A percentile compares a stretch with the other conserved stretches of the same genome.
Conservation (phyloP, 2,888 invertebrate genomes). For the Tachina grossa region DNA sequence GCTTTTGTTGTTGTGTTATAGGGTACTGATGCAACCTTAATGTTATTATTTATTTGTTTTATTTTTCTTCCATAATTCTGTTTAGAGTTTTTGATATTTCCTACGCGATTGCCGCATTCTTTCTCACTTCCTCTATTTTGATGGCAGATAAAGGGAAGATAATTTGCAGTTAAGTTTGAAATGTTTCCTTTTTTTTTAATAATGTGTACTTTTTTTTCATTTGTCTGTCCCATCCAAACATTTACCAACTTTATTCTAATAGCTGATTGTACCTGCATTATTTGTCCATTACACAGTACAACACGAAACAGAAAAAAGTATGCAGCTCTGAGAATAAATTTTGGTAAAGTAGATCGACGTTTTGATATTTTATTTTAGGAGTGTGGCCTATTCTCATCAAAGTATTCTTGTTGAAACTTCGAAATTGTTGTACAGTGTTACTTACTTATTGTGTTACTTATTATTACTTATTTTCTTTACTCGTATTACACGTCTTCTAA, state of each 20-base stretch:
- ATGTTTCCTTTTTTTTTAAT: conserved; percentile 2
- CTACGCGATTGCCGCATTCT: conserved; percentile 30
- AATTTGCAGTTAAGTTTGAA: conserved; percentile 30
- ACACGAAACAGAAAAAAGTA: too few species aligned
- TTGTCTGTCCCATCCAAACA: background rate
- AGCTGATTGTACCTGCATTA: background rate
- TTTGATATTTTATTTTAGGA: too few species aligned
- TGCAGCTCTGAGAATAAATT: too few species aligned
- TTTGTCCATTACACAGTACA: background rate
- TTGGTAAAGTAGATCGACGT: too few species aligned
- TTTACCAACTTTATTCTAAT: background rate
- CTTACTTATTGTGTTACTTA: too few species aligned
- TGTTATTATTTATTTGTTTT: too few species aligned
- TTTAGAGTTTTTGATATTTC: conserved; percentile 28
- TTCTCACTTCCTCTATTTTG: conserved; percentile 31
- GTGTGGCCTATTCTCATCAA: too few species aligned
- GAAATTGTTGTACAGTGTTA: background rate
- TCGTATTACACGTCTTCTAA: background rate
- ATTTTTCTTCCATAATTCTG: background rate
- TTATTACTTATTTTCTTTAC: conserved; percentile 23
- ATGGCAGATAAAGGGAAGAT: background rate
- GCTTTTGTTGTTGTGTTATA: conserved; percentile 23
- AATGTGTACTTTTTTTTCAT: background rate
- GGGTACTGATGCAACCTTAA: conserved; percentile 48
- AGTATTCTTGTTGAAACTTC: too few species aligned